Evolutionary conservation across 2,888 invertebrate genomes (phyloP).

Genomic region (Acrobasis consociella): DNA sequence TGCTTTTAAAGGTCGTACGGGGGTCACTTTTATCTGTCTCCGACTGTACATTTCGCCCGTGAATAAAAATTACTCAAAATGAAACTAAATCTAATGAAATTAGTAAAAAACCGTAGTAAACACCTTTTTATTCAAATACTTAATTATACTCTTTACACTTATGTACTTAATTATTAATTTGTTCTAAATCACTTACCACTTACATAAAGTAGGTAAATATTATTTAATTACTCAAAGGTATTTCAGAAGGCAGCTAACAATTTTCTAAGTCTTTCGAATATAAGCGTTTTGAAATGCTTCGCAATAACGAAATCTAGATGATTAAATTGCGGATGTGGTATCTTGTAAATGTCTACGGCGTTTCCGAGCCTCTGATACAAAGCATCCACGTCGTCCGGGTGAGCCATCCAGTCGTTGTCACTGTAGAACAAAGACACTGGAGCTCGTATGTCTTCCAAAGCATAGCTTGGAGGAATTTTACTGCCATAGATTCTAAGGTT

Average conservation of each 20-base stretch:
- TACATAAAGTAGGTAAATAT: no score
- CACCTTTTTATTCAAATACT: background rate
- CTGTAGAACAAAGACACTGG: constrained; percentile 79
- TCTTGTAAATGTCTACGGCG: constrained; percentile 8
- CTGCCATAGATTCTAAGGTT: constrained; percentile 13
- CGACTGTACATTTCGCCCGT: no score
- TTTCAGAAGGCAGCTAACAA: constrained; percentile 5
- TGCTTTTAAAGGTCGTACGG: no score
- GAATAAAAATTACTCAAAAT: no score
- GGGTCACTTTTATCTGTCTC: no score
- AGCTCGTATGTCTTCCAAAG: constrained; percentile 61
- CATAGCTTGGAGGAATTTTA: constrained; percentile 70
- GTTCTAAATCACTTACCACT: no score
- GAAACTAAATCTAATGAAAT: no score
- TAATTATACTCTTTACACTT: no score
- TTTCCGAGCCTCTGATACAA: constrained; percentile 9
- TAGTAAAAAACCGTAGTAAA: background rate
- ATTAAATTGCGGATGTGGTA: constrained; percentile 3
- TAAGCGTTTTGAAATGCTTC: constrained; percentile 11
- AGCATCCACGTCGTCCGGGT: constrained; percentile 28
- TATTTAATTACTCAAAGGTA: no score
- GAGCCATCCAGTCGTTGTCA: constrained; percentile 76
- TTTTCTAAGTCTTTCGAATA: constrained; percentile 13
- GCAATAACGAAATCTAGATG: constrained; percentile 14
- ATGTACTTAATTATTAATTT: no score